Percentiles rank a stretch among this genome's conserved stretches.
Conservation (phyloP, 2,888 invertebrate species). For the Therioaphis trifolii region DNA sequence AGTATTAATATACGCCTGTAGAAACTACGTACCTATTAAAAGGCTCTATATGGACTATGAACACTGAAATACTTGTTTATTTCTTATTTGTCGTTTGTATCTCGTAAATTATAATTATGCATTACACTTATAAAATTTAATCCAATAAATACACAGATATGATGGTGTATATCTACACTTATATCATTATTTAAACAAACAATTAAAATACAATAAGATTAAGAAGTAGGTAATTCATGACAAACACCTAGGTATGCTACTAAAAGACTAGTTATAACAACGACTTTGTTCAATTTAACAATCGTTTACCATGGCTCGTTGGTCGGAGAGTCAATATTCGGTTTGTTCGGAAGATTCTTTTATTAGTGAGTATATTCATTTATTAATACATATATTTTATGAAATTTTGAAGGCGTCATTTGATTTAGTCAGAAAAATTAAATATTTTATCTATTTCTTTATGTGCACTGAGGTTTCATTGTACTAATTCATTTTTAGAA, state of each 20-base stretch:
- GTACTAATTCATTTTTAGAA: no score
- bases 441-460: no score
- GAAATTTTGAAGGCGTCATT: no score
- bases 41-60: no score
- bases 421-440: no score
- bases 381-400: not conserved
- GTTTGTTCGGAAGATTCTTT: constrained; percentile 57
- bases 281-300: constrained; percentile 45
- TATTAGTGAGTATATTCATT: constrained; percentile 44
- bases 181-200: constrained; percentile 47
- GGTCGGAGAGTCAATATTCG: constrained; percentile 46
- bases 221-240: constrained; percentile 15
- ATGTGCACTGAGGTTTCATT: no score
- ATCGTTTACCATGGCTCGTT: constrained; percentile 38
- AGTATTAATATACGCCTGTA: no score
- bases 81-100: constrained; percentile 34
- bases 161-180: constrained; percentile 49
- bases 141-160: constrained; percentile 45
- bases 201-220: constrained; percentile 43
- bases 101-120: constrained; percentile 17
- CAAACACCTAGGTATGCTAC: not conserved
- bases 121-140: constrained; percentile 23
- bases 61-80: no score
- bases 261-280: no score
- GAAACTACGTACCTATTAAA: no score